Percentiles rank a stretch among this genome's conserved stretches.
Conservation (phyloP, 1,140 invertebrate genomes). For the Drosophila truncata region DNA sequence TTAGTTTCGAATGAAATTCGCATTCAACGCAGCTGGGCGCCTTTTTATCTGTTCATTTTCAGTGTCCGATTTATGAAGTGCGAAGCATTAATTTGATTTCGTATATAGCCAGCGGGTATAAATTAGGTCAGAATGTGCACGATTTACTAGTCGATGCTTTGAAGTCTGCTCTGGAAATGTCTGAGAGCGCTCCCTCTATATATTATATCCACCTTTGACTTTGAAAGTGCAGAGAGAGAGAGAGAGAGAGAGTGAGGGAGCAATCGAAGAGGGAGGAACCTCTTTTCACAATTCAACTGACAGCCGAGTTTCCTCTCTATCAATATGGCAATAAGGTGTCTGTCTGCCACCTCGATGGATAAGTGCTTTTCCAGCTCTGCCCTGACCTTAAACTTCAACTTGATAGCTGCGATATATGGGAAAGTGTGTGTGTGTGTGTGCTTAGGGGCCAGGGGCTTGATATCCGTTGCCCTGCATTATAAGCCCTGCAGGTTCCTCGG, state of each 20-base stretch:
- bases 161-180: constrained; percentile 48
- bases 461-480: constrained; percentile 55
- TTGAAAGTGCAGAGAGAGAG: constrained; percentile 49
- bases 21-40: constrained; percentile 21
- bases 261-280: not conserved
- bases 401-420: constrained; percentile 1
- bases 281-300: constrained; percentile 72
- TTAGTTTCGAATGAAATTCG: constrained; percentile 48
- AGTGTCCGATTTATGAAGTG: constrained; percentile 79
- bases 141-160: constrained; percentile 55
- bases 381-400: constrained; percentile 78
- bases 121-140: constrained; percentile 71
- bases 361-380: constrained; percentile 65
- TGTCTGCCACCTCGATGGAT: constrained; percentile 30
- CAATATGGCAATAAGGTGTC: constrained; percentile 75
- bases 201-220: constrained; percentile 31
- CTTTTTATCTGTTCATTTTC: constrained; percentile 83
- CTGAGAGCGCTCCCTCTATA: not conserved
- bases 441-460: constrained; percentile 16
- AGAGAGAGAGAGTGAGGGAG: too few species aligned
- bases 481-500: constrained; percentile 42
- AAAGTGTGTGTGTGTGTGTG: not conserved
- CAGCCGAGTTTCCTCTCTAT: constrained; percentile 68
- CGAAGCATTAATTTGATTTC: constrained; percentile 81
- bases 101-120: constrained; percentile 44